A percentile compares a stretch with the other conserved stretches of the same genome.
phyloP scores from a whole-genome alignment of 2,888 invertebrate genomes.

The Mesoligia furuncula region DNA sequence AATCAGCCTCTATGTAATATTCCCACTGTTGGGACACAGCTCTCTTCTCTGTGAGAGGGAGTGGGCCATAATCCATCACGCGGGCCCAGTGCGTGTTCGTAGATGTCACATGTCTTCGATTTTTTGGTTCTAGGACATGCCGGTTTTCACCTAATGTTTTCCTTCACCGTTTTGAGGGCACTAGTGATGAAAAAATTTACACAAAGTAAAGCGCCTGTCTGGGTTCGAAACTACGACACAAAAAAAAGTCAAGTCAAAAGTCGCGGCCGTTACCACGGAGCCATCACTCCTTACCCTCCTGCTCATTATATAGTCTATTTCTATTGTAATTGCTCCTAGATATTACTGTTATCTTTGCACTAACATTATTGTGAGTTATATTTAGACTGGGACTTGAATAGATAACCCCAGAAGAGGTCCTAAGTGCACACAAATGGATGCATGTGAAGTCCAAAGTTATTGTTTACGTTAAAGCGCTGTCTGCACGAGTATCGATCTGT shows the following conservation, averaged over 20 bases:
- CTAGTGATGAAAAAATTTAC: no score
- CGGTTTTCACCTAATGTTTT: not conserved
- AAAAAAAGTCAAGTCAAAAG: no score
- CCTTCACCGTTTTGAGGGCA: not conserved
- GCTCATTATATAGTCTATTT: conserved; percentile 5
- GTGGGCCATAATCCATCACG: not conserved
- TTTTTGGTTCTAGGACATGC: not conserved
- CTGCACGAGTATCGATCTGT: not conserved
- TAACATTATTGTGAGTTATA: conserved; percentile 37
- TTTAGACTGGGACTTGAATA: conserved; percentile 19
- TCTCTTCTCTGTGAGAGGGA: not conserved
- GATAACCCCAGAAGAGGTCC: conserved; percentile 47
- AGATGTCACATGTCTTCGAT: not conserved
- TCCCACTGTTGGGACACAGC: no score
- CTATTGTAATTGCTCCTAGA: conserved; percentile 20
- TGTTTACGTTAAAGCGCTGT: not conserved
- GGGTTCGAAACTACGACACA: not conserved
- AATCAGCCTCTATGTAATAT: no score
- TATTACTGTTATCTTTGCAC: conserved; percentile 9
- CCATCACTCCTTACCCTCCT: no score
- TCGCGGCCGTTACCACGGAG: not conserved
- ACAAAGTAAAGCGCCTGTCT: no score
- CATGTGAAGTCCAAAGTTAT: conserved; percentile 23
- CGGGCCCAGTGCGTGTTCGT: not conserved
- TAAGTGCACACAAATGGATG: conserved; percentile 25